A percentile compares a stretch with the other conserved stretches of the same genome.
Evolutionary conservation across 2,113 vertebrate genomes (phyloP).

Genomic region (Pseudorasbora parva): DNA sequence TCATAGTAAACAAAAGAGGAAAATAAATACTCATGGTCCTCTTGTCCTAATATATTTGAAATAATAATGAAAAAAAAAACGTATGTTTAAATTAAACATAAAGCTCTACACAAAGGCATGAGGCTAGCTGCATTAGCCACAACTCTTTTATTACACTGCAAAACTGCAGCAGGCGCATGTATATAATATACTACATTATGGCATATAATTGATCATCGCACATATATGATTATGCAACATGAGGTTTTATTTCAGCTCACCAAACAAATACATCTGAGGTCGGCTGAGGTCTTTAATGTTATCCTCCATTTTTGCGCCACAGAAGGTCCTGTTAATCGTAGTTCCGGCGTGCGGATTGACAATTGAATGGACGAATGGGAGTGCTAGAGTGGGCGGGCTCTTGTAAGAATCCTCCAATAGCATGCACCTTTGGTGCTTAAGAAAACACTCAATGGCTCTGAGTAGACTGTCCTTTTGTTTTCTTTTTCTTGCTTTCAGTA

Average conservation of each 20-base stretch:
- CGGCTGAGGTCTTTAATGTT: conserved; percentile 68
- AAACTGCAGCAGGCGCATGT: neutral
- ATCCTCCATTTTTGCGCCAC: conserved; percentile 73
- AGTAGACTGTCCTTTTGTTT: neutral
- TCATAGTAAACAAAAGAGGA: neutral
- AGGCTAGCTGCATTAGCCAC: conserved; percentile 19
- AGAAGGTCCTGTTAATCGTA: conserved; percentile 41
- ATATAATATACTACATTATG: neutral
- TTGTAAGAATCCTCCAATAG: conserved; percentile 55
- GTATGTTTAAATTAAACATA: neutral
- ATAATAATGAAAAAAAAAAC: neutral
- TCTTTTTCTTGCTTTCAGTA: neutral
- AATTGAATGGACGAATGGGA: conserved; percentile 52
- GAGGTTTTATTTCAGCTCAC: conserved; percentile 64
- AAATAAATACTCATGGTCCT: neutral
- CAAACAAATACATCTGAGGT: conserved; percentile 81
- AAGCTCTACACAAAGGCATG: conserved; percentile 49
- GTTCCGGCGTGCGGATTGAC: conserved; percentile 60
- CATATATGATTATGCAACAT: conserved; percentile 31
- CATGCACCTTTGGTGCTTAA: neutral
- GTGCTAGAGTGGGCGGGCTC: neutral
- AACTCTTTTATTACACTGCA: neutral
- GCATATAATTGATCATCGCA: neutral
- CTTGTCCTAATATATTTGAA: neutral
- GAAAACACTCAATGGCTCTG: too few species aligned